A percentile compares a stretch with the other conserved stretches of the same genome.
phyloP scores from a whole-genome alignment of 2,113 vertebrate genomes.

The Nothocercus julius region DNA sequence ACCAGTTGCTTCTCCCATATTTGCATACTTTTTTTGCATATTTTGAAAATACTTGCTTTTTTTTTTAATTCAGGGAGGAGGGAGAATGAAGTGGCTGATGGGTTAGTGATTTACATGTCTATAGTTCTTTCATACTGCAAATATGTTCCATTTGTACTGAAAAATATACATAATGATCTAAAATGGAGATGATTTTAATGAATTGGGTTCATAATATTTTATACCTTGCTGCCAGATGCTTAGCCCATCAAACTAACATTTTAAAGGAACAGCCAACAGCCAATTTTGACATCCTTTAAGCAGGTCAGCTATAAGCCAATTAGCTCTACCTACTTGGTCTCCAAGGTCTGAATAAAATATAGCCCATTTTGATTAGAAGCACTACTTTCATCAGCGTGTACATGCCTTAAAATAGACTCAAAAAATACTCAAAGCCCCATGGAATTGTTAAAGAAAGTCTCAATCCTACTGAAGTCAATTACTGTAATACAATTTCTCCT shows the following conservation, averaged over 20 bases:
- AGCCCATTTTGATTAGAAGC: slow-evolving; percentile 65
- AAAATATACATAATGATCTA: slow-evolving; percentile 52
- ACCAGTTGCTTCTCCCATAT: neutral
- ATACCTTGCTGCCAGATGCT: slow-evolving; percentile 35
- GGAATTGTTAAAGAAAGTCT: slow-evolving; percentile 40
- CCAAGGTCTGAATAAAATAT: slow-evolving; percentile 71
- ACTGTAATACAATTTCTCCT: slow-evolving; percentile 54
- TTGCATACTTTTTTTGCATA: neutral
- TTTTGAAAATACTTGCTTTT: no score
- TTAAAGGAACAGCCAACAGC: slow-evolving; percentile 62
- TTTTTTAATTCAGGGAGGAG: neutral
- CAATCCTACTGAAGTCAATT: slow-evolving; percentile 55
- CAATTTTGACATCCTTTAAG: slow-evolving; percentile 67
- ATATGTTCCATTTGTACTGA: slow-evolving; percentile 42
- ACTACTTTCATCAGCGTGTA: slow-evolving; percentile 16
- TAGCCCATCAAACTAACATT: slow-evolving; percentile 64
- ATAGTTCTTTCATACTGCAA: slow-evolving; percentile 14
- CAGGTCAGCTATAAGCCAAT: slow-evolving; percentile 72
- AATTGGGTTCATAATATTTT: slow-evolving; percentile 47
- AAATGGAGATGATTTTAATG: slow-evolving; percentile 63
- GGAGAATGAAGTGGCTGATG: neutral
- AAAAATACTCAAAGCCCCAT: slow-evolving; percentile 42
- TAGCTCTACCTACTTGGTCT: slow-evolving; percentile 58
- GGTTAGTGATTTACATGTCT: slow-evolving; percentile 12
- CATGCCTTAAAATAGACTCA: slow-evolving; percentile 55